phyloP scores from a whole-genome alignment of 2,113 vertebrate genomes.

The Cepphus grylle region DNA sequence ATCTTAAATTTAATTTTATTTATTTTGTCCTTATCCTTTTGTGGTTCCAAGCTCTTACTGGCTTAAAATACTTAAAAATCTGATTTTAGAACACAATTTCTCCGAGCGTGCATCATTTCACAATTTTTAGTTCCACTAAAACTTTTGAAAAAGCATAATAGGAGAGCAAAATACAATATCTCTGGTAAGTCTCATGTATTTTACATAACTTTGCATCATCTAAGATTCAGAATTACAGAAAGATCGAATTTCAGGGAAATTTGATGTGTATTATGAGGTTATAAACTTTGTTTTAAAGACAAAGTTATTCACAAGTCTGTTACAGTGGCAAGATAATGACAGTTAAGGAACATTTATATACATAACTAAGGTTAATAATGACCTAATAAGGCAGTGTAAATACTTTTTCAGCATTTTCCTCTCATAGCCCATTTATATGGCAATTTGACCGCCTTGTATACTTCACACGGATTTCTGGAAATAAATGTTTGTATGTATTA shows the following conservation, averaged over 20 bases:
- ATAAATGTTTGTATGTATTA: not conserved
- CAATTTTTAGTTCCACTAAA: not conserved
- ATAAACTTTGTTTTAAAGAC: not conserved
- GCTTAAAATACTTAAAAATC: not conserved
- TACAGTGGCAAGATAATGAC: not conserved
- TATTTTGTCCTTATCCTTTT: not conserved
- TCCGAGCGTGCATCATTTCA: not conserved
- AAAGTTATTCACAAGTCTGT: not conserved
- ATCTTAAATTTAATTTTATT: not conserved
- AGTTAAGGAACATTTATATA: not conserved
- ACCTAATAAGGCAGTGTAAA: not conserved
- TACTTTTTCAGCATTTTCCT: not conserved
- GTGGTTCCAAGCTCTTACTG: not conserved
- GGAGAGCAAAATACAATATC: not conserved
- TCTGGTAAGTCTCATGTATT: not conserved
- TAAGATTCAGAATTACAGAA: not conserved
- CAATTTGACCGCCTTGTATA: not conserved
- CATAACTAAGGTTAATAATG: not conserved
- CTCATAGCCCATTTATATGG: not conserved
- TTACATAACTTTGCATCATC: not conserved
- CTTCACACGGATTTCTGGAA: not conserved
- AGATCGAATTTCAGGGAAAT: not conserved
- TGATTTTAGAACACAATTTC: not conserved
- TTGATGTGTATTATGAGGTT: not conserved
- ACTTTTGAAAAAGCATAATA: rapidly evolving